Conservation (phyloP, 2,113 vertebrate species). For the Heterocephalus glaber region DNA sequence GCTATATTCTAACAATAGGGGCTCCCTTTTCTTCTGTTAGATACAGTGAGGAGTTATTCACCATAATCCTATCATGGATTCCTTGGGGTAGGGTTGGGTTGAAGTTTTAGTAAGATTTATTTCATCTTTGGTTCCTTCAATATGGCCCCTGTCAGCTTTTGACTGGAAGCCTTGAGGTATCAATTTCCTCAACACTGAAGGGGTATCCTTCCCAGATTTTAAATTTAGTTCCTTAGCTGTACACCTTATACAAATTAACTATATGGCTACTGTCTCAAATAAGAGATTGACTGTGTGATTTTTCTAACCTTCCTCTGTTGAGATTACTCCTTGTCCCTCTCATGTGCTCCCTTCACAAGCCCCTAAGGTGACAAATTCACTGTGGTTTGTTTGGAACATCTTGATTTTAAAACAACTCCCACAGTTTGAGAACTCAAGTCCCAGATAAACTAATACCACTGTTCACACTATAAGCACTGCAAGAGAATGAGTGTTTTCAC, state of each 20-base stretch:
- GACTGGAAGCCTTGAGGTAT: not conserved
- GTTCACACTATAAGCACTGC: not conserved
- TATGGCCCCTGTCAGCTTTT: not conserved
- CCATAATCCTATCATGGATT: not conserved
- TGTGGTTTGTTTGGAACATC: not conserved
- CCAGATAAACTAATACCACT: not conserved
- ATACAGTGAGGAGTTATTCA: not conserved
- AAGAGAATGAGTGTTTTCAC: not conserved
- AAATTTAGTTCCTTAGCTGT: not conserved
- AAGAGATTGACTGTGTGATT: not conserved
- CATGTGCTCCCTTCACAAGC: not conserved
- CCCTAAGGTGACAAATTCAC: not conserved
- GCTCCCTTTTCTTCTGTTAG: not conserved
- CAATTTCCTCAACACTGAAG: not conserved
- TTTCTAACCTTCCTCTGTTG: not conserved
- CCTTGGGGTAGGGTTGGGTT: not conserved
- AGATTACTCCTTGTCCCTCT: not conserved
- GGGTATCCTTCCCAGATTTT: not conserved
- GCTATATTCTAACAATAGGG: not conserved
- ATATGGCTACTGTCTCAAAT: not conserved
- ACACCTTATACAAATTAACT: not conserved
- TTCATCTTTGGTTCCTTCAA: not conserved
- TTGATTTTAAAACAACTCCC: constrained; percentile 1
- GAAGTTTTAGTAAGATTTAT: not conserved
- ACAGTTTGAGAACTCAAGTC: not conserved